Conservation (phyloP, 2,888 invertebrate genomes). For the Luperina nickerlii region DNA sequence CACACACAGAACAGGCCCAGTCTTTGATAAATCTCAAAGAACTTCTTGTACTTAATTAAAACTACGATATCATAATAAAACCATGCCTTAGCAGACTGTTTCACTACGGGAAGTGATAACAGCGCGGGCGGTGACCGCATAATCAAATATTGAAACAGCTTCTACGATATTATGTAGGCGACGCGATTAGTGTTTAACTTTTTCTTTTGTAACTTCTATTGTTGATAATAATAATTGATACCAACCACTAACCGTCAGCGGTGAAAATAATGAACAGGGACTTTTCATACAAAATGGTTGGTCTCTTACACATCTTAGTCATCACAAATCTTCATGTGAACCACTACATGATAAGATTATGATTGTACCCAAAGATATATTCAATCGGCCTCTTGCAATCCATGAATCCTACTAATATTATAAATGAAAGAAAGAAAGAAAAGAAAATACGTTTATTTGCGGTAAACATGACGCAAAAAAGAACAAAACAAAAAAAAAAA, state of each 20-base stretch:
- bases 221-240: conserved; percentile 7
- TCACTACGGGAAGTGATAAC: conserved; percentile 76
- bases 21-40: conserved; percentile 40
- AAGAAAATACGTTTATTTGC: no score
- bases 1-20: conserved; percentile 14
- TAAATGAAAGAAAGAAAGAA: no score
- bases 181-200: conserved; percentile 66
- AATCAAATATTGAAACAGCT: conserved; percentile 81
- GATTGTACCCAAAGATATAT: conserved; percentile 14
- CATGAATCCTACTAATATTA: not conserved
- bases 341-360: conserved; percentile 11
- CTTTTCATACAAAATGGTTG: not conserved
- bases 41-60: conserved; percentile 44
- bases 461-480: no score
- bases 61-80: conserved; percentile 39
- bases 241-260: not conserved
- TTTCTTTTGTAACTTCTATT: conserved; percentile 51
- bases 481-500: no score
- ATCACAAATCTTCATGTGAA: not conserved
- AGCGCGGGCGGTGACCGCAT: conserved; percentile 77
- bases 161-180: conserved; percentile 71
- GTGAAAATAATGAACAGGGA: not conserved
- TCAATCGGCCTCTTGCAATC: not conserved
- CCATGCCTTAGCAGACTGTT: conserved; percentile 58
- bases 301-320: no score